phyloP scores from a whole-genome alignment of 1,140 invertebrate genomes.

The Zeugodacus cucurbitae region DNA sequence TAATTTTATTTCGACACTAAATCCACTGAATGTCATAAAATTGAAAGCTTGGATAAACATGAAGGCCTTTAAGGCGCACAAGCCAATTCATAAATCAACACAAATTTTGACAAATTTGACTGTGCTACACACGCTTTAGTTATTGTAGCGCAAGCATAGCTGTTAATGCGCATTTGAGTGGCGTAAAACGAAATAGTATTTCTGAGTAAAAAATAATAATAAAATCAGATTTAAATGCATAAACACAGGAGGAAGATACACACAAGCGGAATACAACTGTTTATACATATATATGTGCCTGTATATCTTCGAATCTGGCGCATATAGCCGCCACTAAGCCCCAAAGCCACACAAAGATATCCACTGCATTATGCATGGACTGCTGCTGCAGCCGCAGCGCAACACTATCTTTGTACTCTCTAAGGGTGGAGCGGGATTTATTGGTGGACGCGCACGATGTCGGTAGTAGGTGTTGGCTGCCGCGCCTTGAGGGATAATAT shows the following conservation, averaged over 20 bases:
- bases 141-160: not conserved
- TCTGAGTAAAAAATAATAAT: not conserved
- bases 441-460: not conserved
- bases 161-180: not conserved
- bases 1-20: not conserved
- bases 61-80: not conserved
- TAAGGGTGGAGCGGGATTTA: not conserved
- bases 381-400: not conserved
- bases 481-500: conserved; percentile 33
- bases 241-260: not conserved
- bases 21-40: conserved; percentile 35
- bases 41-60: conserved; percentile 26
- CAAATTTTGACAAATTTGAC: conserved; percentile 28
- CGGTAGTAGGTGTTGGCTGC: not conserved
- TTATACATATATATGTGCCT: not conserved
- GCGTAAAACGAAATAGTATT: not conserved
- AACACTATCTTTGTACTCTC: too few species aligned
- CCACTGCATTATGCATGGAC: not conserved
- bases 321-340: not conserved
- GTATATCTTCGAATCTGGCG: conserved; percentile 4
- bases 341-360: not conserved
- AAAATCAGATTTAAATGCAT: not conserved
- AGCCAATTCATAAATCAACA: conserved; percentile 30
- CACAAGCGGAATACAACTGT: not conserved
- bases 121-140: not conserved